A percentile compares a stretch with the other conserved stretches of the same genome.
Evolutionary conservation across 2,797 vertebrate species (phyloP).

Genomic region (Scolopax bukidnonensis): DNA sequence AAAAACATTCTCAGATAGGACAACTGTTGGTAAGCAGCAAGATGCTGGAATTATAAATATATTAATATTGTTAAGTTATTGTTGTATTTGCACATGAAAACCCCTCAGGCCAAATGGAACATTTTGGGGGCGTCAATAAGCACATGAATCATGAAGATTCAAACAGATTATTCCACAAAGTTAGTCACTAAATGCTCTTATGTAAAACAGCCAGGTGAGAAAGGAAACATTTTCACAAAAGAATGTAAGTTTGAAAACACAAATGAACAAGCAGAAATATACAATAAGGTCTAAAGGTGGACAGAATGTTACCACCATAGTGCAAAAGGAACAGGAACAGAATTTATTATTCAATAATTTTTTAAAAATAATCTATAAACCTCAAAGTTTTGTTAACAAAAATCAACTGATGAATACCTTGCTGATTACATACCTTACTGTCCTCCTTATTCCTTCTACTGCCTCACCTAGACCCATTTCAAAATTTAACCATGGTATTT

Average conservation of each 20-base stretch:
- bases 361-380: background rate
- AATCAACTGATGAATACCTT: background rate
- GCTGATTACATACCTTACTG: background rate
- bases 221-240: background rate
- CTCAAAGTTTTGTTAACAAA: background rate
- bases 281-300: background rate
- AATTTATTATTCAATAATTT: background rate
- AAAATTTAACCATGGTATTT: background rate
- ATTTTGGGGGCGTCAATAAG: background rate
- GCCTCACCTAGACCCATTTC: background rate
- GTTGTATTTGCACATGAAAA: background rate
- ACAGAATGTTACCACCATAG: fast-evolving
- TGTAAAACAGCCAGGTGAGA: background rate
- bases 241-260: background rate
- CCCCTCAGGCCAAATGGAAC: background rate
- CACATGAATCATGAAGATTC: background rate
- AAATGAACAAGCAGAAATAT: background rate
- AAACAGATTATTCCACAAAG: background rate
- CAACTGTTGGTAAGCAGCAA: background rate
- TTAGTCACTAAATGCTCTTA: background rate
- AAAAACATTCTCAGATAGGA: background rate
- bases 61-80: background rate
- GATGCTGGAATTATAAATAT: fast-evolving
- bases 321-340: background rate
- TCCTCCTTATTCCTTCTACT: background rate